Evolutionary conservation across 2,797 vertebrate species (phyloP).

Genomic region (Sphenodon punctatus): DNA sequence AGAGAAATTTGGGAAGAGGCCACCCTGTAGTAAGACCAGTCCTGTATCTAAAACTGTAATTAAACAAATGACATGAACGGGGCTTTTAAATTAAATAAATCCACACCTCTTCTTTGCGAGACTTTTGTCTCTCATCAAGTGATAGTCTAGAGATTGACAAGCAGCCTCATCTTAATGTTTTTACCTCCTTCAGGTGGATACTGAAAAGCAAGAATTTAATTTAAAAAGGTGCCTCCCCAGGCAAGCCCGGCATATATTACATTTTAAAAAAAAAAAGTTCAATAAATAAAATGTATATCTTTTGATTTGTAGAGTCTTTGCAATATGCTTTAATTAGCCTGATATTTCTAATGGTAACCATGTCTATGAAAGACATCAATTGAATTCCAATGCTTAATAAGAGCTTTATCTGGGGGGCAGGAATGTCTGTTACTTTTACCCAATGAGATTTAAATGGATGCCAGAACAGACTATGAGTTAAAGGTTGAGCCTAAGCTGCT

Average conservation of each 20-base stretch:
- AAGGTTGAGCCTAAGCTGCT: constrained; percentile 42
- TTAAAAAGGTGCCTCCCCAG: too few species aligned
- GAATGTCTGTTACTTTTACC: constrained; percentile 51
- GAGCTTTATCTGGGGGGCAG: constrained; percentile 50
- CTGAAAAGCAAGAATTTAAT: neutral
- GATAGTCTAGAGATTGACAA: too few species aligned
- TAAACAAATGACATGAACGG: too few species aligned
- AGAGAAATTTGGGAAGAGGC: neutral
- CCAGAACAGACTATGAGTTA: constrained; percentile 33
- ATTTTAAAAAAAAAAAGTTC: too few species aligned
- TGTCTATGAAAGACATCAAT: neutral
- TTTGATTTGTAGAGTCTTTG: constrained; percentile 19
- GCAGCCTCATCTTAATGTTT: too few species aligned
- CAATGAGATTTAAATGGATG: constrained; percentile 19
- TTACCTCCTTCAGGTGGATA: too few species aligned
- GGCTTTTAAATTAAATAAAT: too few species aligned
- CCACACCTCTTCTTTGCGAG: too few species aligned
- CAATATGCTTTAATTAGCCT: constrained; percentile 14
- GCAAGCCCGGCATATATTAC: too few species aligned
- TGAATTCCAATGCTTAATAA: constrained; percentile 22
- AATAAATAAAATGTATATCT: constrained; percentile 22
- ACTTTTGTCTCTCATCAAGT: too few species aligned
- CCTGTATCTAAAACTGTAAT: too few species aligned
- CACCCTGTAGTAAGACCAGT: neutral
- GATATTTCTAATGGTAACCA: constrained; percentile 37